These are phyloP conservation scores for Vidua macroura DNA, from an alignment of 2,113 vertebrate species.

Conservation along the genomic window DNA sequence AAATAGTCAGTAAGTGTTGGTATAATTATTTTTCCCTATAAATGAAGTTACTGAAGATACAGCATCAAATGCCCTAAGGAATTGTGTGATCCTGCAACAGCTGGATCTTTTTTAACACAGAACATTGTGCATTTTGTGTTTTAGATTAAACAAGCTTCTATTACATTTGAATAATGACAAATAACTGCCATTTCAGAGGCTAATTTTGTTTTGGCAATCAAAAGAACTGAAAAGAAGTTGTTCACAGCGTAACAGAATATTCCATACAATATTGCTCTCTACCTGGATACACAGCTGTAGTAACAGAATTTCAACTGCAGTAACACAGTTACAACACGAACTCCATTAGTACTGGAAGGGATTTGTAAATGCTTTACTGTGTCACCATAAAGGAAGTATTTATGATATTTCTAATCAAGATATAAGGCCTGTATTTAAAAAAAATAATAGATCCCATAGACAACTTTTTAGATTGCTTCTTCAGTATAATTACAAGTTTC, in stretches of 20 bases:
- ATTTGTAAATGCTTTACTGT: not conserved
- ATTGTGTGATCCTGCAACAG: not conserved
- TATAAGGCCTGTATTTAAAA: not conserved
- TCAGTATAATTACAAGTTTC: not conserved
- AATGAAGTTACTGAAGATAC: not conserved
- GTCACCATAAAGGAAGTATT: not conserved
- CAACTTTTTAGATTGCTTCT: not conserved
- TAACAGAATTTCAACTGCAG: not conserved
- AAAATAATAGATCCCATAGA: not conserved
- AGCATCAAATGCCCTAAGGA: not conserved
- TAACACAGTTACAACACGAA: not conserved
- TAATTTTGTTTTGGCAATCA: not conserved
- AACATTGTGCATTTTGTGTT: not conserved
- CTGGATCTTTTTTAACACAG: not conserved
- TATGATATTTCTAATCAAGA: not conserved
- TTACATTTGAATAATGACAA: not conserved
- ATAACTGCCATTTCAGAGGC: not conserved
- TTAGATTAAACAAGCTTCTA: not conserved
- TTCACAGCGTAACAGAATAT: not conserved
- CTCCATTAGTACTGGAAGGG: not conserved
- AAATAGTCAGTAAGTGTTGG: not conserved
- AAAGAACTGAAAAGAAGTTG: not conserved
- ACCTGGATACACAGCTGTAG: not conserved
- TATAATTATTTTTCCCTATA: not conserved
- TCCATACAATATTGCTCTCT: not conserved